phyloP scores from a whole-genome alignment of 1,140 invertebrate genomes.

The Pentalonia nigronervosa region DNA sequence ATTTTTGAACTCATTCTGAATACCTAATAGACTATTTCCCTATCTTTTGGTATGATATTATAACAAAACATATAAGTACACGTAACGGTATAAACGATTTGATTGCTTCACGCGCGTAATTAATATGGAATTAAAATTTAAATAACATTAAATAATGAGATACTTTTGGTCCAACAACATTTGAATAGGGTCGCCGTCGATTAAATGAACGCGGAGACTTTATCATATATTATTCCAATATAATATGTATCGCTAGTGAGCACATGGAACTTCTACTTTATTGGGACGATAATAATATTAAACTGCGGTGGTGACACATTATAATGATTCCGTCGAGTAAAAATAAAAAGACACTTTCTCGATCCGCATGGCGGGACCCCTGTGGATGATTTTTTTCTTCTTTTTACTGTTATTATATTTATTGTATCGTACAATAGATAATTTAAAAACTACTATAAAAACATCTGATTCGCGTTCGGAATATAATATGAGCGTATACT shows the following conservation, averaged over 20 bases:
- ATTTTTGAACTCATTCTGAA: not conserved
- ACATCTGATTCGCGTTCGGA: not conserved
- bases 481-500: no score
- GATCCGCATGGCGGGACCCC: not conserved
- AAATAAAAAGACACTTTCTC: not conserved
- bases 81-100: not conserved
- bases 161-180: not conserved
- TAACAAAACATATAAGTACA: not conserved
- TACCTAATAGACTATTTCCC: no score
- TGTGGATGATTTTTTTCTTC: not conserved
- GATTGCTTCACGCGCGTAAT: not conserved
- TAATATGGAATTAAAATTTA: not conserved
- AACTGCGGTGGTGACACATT: not conserved
- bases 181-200: not conserved
- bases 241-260: not conserved
- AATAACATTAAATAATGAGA: not conserved
- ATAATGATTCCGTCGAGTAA: no score
- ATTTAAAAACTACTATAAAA: not conserved
- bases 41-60: not conserved
- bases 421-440: not conserved
- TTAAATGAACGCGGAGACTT: not conserved
- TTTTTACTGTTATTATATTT: slow-evolving; percentile 12
- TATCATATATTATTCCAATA: not conserved
- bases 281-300: not conserved
- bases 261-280: not conserved